Conservation (phyloP, 2,113 vertebrate genomes). For the Alethe castanea region DNA sequence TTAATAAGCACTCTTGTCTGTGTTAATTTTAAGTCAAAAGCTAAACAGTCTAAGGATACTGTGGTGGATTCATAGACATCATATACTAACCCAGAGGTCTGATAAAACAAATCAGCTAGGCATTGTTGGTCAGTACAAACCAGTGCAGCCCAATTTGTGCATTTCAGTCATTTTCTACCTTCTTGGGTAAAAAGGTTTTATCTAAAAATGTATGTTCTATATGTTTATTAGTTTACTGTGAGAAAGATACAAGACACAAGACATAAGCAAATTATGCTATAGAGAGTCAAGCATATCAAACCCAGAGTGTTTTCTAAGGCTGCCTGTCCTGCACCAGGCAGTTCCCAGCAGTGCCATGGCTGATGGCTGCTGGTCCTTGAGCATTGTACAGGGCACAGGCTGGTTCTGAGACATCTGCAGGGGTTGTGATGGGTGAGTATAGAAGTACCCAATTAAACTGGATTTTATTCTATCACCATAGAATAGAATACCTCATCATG, state of each 20-base stretch:
- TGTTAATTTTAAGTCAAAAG: slow-evolving; percentile 17
- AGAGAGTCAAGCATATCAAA: neutral
- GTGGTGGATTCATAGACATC: neutral
- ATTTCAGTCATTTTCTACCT: neutral
- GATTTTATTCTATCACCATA: neutral
- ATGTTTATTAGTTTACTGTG: neutral
- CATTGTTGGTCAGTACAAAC: neutral
- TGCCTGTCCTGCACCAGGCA: fast-evolving
- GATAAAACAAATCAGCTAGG: neutral
- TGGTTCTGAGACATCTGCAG: neutral
- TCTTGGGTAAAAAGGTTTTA: neutral
- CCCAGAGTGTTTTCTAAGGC: neutral
- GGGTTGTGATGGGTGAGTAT: neutral
- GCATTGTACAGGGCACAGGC: fast-evolving
- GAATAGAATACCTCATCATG: neutral
- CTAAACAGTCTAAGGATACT: neutral
- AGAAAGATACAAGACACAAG: neutral
- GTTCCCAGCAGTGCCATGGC: neutral
- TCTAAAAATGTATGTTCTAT: neutral
- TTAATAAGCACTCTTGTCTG: neutral
- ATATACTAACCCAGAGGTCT: neutral
- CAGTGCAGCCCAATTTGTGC: neutral
- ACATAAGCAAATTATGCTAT: neutral
- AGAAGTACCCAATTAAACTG: neutral
- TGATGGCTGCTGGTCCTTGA: fast-evolving